These are phyloP conservation scores for Eurytoma adleriae DNA, from an alignment of 2,888 invertebrate genomes.

Conservation along the genomic window DNA sequence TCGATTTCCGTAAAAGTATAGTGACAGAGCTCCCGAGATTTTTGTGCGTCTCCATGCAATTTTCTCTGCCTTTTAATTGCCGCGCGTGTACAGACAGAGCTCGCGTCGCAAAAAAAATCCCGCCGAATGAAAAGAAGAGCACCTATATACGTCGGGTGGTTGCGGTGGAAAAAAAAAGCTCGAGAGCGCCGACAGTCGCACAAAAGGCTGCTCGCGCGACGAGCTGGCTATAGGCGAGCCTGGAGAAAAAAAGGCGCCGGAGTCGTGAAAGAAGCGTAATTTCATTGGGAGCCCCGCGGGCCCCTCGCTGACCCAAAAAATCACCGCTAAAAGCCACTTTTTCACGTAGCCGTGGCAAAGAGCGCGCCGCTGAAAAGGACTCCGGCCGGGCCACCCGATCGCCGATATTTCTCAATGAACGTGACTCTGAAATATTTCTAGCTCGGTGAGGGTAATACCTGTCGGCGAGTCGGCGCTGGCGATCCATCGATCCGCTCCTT, in stretches of 20 bases:
- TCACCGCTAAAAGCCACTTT: slow-evolving; percentile 49
- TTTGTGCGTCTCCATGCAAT: slow-evolving; percentile 6
- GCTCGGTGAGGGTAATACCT: slow-evolving; percentile 41
- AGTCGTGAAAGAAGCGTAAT: slow-evolving; percentile 29
- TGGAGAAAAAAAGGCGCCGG: not conserved
- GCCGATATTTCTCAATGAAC: slow-evolving; percentile 58
- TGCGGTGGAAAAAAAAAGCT: not conserved
- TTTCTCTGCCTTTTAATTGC: slow-evolving; percentile 27
- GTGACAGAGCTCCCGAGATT: slow-evolving; percentile 9
- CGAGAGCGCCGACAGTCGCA: slow-evolving; percentile 31
- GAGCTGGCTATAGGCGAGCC: too few relatives aligned
- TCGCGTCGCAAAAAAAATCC: not conserved
- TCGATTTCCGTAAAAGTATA: slow-evolving; percentile 24
- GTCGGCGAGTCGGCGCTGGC: slow-evolving; percentile 31
- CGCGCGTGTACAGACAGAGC: not conserved
- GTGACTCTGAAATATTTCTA: slow-evolving; percentile 56
- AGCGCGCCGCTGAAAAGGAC: not conserved
- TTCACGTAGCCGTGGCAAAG: slow-evolving; percentile 2
- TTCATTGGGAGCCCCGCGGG: slow-evolving; percentile 29
- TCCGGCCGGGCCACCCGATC: slow-evolving; percentile 38
- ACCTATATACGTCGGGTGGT: too few relatives aligned
- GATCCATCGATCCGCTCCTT: slow-evolving; percentile 27
- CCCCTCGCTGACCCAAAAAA: slow-evolving; percentile 43
- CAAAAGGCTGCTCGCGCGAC: slow-evolving; percentile 14
- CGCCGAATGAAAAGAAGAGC: slow-evolving; percentile 26